A percentile compares a stretch with the other conserved stretches of the same genome.
Evolutionary conservation across 1,140 invertebrate genomes (phyloP).

Genomic region (Ceratina calcarata): DNA sequence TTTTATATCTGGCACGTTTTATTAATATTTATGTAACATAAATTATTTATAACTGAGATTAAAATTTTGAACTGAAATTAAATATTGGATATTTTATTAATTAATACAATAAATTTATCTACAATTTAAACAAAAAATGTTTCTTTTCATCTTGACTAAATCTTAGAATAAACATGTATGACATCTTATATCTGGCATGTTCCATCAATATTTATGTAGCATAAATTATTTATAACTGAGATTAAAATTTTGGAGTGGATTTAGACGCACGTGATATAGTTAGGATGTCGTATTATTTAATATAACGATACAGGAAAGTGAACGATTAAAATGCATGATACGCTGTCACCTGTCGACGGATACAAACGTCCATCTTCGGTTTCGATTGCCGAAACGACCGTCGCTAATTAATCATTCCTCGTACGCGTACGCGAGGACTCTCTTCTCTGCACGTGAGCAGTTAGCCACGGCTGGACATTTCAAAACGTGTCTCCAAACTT

Average conservation of each 20-base stretch:
- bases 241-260: not conserved
- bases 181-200: too few species aligned
- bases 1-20: too few species aligned
- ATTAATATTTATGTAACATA: too few species aligned
- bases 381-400: conserved; percentile 73
- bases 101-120: too few species aligned
- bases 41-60: too few species aligned
- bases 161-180: too few species aligned
- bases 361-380: conserved; percentile 71
- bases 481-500: conserved; percentile 63
- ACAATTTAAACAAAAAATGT: too few species aligned
- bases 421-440: conserved; percentile 61
- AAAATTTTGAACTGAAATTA: too few species aligned
- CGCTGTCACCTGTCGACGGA: conserved; percentile 64
- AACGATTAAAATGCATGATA: conserved; percentile 64
- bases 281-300: conserved; percentile 28
- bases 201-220: too few species aligned
- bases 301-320: conserved; percentile 21
- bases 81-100: too few species aligned
- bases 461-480: conserved; percentile 57
- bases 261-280: conserved; percentile 51
- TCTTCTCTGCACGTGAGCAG: conserved; percentile 61
- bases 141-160: too few species aligned
- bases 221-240: too few species aligned
- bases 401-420: conserved; percentile 76